Percentiles rank a stretch among this genome's conserved stretches.
phyloP scores from a whole-genome alignment of 2,888 invertebrate species.

The Pollenia labialis region DNA sequence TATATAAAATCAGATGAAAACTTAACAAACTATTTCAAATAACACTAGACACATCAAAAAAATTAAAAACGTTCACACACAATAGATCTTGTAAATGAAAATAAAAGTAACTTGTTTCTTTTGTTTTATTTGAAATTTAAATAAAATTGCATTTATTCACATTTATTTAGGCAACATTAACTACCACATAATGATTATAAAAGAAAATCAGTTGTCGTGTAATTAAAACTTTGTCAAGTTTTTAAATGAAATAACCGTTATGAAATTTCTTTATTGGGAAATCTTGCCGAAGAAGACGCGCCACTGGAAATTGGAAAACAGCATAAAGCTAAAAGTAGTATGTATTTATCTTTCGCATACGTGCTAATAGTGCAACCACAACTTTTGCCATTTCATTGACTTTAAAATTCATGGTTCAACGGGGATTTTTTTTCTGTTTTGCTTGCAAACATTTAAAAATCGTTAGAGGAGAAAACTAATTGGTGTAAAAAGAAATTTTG shows the following conservation, averaged over 20 bases:
- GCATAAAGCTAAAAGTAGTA: neutral
- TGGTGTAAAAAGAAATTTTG: neutral
- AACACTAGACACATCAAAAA: slow-evolving; percentile 12
- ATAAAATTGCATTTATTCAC: neutral
- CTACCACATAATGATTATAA: neutral
- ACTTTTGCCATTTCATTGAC: slow-evolving; percentile 19
- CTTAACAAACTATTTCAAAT: slow-evolving; percentile 65
- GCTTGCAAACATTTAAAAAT: neutral
- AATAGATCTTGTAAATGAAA: slow-evolving; percentile 28
- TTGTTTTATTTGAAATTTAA: slow-evolving; percentile 6
- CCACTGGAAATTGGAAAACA: slow-evolving; percentile 29
- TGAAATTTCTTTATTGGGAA: slow-evolving; percentile 1
- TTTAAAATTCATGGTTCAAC: slow-evolving; percentile 35
- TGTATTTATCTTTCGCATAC: slow-evolving; percentile 5
- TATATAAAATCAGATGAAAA: slow-evolving; percentile 49
- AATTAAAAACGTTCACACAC: slow-evolving; percentile 12
- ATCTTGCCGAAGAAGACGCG: slow-evolving; percentile 16
- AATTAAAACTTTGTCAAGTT: slow-evolving; percentile 58
- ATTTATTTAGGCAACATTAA: neutral
- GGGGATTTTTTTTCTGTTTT: slow-evolving; percentile 19
- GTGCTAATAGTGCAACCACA: slow-evolving; percentile 11
- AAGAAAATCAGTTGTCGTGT: slow-evolving; percentile 13
- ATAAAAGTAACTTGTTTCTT: slow-evolving; percentile 17
- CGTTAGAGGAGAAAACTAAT: neutral
- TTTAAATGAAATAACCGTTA: slow-evolving; percentile 40